These are phyloP conservation scores for Pteromalus puparum DNA, from an alignment of 1,140 invertebrate genomes.

Conservation along the genomic window DNA sequence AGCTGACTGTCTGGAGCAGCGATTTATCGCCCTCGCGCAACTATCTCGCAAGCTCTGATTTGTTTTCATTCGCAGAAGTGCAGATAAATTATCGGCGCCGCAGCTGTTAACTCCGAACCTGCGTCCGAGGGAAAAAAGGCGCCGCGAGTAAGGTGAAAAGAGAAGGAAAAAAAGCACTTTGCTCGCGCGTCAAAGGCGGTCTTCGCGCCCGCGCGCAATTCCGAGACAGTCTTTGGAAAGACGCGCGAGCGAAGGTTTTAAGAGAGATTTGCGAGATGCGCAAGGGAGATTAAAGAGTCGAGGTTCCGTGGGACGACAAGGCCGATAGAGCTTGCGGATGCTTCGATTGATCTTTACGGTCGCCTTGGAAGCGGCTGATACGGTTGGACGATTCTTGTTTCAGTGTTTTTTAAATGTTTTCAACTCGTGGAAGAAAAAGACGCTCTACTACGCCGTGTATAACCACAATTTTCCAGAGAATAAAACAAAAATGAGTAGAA, in stretches of 20 bases:
- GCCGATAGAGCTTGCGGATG: background rate
- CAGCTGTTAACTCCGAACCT: constrained; percentile 3
- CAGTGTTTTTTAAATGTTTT: too few species aligned
- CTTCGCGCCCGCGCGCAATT: background rate
- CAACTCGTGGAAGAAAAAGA: too few species aligned
- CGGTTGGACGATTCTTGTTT: too few species aligned
- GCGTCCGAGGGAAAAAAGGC: background rate
- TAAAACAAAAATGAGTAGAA: too few species aligned
- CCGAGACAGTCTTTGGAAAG: background rate
- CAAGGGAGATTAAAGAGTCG: background rate
- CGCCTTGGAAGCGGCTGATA: background rate
- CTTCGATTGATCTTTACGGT: background rate
- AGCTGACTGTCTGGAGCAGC: background rate
- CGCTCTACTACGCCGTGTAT: too few species aligned
- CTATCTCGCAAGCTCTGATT: constrained; percentile 19
- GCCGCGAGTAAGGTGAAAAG: background rate
- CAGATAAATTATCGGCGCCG: constrained; percentile 38
- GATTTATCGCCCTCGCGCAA: constrained; percentile 8
- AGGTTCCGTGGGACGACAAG: background rate
- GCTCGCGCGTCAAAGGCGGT: background rate
- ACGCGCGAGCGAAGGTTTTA: background rate
- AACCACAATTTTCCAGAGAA: too few species aligned
- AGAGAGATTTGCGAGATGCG: constrained; percentile 4
- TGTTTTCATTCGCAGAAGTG: constrained; percentile 39
- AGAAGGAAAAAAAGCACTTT: background rate